Evolutionary conservation across 1,140 invertebrate species (phyloP), one percentile per base, ranked within the genome.

Genomic region (Papilio helenus): DNA sequence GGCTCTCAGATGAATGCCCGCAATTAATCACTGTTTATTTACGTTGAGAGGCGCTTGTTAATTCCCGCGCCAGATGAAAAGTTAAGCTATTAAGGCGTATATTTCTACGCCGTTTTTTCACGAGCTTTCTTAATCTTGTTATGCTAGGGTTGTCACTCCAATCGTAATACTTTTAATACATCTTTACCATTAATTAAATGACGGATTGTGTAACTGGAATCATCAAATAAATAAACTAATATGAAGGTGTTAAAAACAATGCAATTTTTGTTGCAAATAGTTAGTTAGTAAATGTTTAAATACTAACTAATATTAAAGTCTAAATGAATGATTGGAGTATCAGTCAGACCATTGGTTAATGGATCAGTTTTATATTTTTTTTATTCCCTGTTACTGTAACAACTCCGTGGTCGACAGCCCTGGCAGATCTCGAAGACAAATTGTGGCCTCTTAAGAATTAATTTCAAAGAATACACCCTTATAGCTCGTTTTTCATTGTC

Each of bases 41-140:
- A 83, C 84, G 84, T 85, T 83, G 86, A 85, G 87, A 85, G 85
- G 85, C 82, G 80, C 85, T 83, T 92, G 89, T 92, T 90, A 90
- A 92, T 92, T 90, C 88, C 89, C 88, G 85, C 82, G 84, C 77
- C 84, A 88, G 89, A 91, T 90, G 90, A 92, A 92, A 92, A 91
- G 90, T 92, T 91, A 91, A 91, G 86, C 89, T 89, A 91, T 92
- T 90, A 92, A 85, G 78, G 79, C 76, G 81, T 82, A 87, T 86
- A 83, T 83, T 85, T 87, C 85, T 84, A 80, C 84, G 80, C 84
- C 72, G 83, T 88, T 89, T 89, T 88, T 88, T 77, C 86, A 85
- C 84, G 82, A 85, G 85, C 81, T 82, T 87, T 85, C 84, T 92
- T 89, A 86, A 92, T 92, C 89, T 89, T 88, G 80, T 84, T 79